Evolutionary conservation across 1,140 invertebrate genomes (phyloP).

Genomic region (Wiebesia pumilae): DNA sequence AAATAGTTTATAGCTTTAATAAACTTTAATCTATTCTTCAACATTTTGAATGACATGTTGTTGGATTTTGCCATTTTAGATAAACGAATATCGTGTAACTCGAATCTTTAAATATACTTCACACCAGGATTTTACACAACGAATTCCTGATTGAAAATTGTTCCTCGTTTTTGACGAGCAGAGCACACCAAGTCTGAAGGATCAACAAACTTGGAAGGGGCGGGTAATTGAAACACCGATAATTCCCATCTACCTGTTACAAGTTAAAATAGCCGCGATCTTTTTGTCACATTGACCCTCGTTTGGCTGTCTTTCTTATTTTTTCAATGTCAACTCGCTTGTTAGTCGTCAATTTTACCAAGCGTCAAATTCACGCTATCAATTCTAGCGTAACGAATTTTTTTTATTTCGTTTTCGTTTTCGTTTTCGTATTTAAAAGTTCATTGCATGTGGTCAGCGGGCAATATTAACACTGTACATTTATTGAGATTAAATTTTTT

Average conservation of each 20-base stretch:
- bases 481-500: too few relatives aligned
- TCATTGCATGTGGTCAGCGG: not conserved
- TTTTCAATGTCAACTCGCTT: not conserved
- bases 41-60: not conserved
- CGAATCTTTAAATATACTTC: not conserved
- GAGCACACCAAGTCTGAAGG: not conserved
- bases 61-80: not conserved
- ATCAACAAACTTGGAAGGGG: not conserved
- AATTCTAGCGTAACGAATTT: not conserved
- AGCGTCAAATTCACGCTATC: not conserved
- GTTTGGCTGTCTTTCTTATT: not conserved
- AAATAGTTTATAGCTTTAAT: too few relatives aligned
- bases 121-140: not conserved
- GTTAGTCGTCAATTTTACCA: not conserved
- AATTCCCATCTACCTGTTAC: not conserved
- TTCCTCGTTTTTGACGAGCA: not conserved
- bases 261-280: not conserved
- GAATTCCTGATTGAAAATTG: not conserved
- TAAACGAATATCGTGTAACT: not conserved
- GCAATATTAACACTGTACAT: too few relatives aligned
- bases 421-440: not conserved
- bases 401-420: not conserved
- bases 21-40: too few relatives aligned
- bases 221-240: slow-evolving; percentile 2
- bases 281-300: not conserved